Percentiles rank a stretch among this genome's conserved stretches.
phyloP scores from a whole-genome alignment of 1,140 invertebrate genomes.

The Zeugodacus cucurbitae region DNA sequence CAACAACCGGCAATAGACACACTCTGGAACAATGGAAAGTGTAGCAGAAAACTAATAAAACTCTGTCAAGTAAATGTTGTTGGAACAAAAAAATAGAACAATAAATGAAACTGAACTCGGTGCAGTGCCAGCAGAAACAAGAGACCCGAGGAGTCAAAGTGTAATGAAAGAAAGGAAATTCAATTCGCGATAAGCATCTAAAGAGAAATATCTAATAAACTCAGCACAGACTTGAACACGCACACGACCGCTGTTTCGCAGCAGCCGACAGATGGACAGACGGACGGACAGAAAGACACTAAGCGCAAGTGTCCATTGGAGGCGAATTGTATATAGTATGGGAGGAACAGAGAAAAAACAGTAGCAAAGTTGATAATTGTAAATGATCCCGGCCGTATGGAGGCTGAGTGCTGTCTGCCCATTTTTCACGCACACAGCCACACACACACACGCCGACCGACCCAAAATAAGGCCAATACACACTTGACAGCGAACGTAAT shows the following conservation, averaged over 20 bases:
- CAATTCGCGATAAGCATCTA: slow-evolving; percentile 41
- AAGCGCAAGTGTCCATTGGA: slow-evolving; percentile 46
- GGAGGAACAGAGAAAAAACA: slow-evolving; percentile 44
- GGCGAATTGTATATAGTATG: slow-evolving; percentile 47
- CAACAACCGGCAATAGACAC: slow-evolving; percentile 29
- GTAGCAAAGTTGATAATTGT: slow-evolving; percentile 33
- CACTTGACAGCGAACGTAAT: not conserved
- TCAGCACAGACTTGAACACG: slow-evolving; percentile 43
- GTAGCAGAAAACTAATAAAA: slow-evolving; percentile 37
- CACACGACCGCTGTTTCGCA: slow-evolving; percentile 43
- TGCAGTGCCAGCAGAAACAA: not conserved
- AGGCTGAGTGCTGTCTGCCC: slow-evolving; percentile 17
- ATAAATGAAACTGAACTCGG: not conserved
- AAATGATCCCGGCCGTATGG: not conserved
- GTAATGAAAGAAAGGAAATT: slow-evolving; percentile 39
- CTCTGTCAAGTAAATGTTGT: slow-evolving; percentile 18
- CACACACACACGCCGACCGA: not conserved
- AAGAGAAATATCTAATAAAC: slow-evolving; percentile 39
- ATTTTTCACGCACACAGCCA: not conserved
- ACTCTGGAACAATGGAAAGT: slow-evolving; percentile 11
- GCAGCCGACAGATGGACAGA: not conserved
- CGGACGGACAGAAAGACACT: not conserved
- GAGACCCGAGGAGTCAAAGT: not conserved
- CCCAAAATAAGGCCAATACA: not conserved
- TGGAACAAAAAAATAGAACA: not conserved